Evolutionary conservation across 2,888 invertebrate species (phyloP).

Genomic region (Lacanobia oleracea): DNA sequence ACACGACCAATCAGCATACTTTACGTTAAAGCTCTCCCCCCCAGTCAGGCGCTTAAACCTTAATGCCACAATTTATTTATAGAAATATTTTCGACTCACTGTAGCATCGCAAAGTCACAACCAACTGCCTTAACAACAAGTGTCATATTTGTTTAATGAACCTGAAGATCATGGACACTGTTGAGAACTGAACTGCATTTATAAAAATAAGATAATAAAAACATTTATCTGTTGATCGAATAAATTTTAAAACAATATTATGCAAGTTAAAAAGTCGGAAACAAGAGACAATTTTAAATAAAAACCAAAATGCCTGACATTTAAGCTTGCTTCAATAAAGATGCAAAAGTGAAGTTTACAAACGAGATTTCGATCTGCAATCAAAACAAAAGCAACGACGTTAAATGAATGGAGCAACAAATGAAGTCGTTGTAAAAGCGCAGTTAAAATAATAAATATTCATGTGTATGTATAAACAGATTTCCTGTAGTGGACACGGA

Average conservation of each 20-base stretch:
- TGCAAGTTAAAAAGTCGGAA: not conserved
- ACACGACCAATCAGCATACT: not conserved
- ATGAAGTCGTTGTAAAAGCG: slow-evolving; percentile 5
- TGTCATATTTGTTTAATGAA: too few species aligned
- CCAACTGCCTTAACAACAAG: too few species aligned
- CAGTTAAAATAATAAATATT: slow-evolving; percentile 24
- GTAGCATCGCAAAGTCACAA: too few species aligned
- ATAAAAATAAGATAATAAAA: not conserved
- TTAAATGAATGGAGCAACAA: slow-evolving; percentile 19
- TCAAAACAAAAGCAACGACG: not conserved
- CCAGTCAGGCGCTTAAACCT: not conserved
- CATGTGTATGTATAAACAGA: slow-evolving; percentile 8
- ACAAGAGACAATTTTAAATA: not conserved
- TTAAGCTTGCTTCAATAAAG: not conserved
- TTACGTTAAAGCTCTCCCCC: not conserved
- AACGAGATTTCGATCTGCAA: slow-evolving; percentile 1
- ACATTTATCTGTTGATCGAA: not conserved
- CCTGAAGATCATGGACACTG: too few species aligned
- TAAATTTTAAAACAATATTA: not conserved
- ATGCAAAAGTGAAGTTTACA: not conserved
- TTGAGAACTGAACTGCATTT: too few species aligned
- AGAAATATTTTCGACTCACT: too few species aligned
- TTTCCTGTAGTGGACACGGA: not conserved
- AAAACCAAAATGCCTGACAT: not conserved
- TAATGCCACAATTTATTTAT: too few species aligned